Percentiles rank a stretch among this genome's conserved stretches.
These are phyloP conservation scores for Meliscaeva auricollis DNA, from an alignment of 2,888 invertebrate genomes.

Conservation along the genomic window DNA sequence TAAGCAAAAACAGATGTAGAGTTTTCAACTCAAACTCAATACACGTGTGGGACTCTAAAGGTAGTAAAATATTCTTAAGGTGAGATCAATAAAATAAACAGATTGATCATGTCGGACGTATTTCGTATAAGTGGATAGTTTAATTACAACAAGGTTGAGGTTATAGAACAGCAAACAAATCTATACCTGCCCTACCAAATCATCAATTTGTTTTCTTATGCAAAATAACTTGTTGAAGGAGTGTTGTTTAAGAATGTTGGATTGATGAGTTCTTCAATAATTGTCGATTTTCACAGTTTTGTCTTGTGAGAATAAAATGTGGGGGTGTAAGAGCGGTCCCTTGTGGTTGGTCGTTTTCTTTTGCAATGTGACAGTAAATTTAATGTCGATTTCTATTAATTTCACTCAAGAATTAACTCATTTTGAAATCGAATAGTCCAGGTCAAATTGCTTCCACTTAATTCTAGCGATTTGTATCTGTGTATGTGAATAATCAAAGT, in stretches of 20 bases:
- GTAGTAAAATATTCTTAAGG: constrained; percentile 47
- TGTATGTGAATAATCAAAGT: too few species aligned
- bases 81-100: constrained; percentile 60
- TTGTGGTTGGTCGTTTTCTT: neutral
- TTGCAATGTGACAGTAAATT: too few species aligned
- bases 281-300: neutral
- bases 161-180: constrained; percentile 13
- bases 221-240: constrained; percentile 21
- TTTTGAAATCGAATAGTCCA: too few species aligned
- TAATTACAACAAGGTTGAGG: constrained; percentile 62
- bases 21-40: neutral
- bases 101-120: constrained; percentile 55
- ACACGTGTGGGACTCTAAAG: neutral
- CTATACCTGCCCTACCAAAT: neutral
- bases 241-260: constrained; percentile 9
- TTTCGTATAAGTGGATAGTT: constrained; percentile 44
- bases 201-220: constrained; percentile 31
- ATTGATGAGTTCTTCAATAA: constrained; percentile 24
- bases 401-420: too few species aligned
- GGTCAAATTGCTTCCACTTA: too few species aligned
- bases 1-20: constrained; percentile 44
- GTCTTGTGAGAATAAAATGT: neutral
- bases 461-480: too few species aligned
- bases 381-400: too few species aligned
- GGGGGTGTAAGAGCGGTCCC: neutral